These are phyloP conservation scores for Nipponacmea schrenckii DNA, from an alignment of 2,888 invertebrate genomes.

Conservation along the genomic window DNA sequence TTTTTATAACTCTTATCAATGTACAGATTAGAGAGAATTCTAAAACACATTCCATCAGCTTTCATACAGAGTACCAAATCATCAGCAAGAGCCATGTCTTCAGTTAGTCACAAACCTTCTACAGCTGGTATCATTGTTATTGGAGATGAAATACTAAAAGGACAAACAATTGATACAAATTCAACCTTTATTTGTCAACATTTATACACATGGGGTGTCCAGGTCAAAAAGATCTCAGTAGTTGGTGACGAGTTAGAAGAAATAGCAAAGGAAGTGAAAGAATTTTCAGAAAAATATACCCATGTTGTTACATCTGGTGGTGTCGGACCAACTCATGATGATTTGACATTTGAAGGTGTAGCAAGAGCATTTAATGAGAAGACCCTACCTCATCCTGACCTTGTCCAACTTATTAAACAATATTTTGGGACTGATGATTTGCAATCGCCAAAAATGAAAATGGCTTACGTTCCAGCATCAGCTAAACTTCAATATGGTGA, in stretches of 20 bases:
- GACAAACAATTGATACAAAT: slow-evolving; percentile 78
- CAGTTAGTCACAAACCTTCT: background rate
- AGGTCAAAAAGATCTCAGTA: slow-evolving; percentile 75
- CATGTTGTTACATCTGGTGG: slow-evolving; percentile 82
- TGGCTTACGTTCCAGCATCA: slow-evolving; percentile 68
- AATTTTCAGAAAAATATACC: slow-evolving; percentile 74
- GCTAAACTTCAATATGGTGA: slow-evolving; percentile 71
- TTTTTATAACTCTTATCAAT: no score
- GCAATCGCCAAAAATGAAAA: slow-evolving; percentile 64
- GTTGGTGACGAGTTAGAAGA: slow-evolving; percentile 76
- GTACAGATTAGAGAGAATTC: background rate
- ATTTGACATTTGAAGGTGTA: slow-evolving; percentile 79
- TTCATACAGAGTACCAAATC: background rate
- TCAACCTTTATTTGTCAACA: slow-evolving; percentile 75
- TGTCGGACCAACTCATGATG: slow-evolving; percentile 83
- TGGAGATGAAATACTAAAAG: slow-evolving; percentile 83
- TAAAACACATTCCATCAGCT: background rate
- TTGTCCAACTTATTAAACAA: slow-evolving; percentile 64
- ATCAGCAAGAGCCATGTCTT: background rate
- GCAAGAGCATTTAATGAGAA: slow-evolving; percentile 70
- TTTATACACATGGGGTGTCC: slow-evolving; percentile 75
- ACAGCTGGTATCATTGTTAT: slow-evolving; percentile 70
- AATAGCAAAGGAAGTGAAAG: slow-evolving; percentile 75
- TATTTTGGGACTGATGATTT: slow-evolving; percentile 64
- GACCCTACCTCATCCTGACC: slow-evolving; percentile 64